Evolutionary conservation across 2,113 vertebrate genomes (phyloP).

Genomic region (Gymnarchus niloticus): DNA sequence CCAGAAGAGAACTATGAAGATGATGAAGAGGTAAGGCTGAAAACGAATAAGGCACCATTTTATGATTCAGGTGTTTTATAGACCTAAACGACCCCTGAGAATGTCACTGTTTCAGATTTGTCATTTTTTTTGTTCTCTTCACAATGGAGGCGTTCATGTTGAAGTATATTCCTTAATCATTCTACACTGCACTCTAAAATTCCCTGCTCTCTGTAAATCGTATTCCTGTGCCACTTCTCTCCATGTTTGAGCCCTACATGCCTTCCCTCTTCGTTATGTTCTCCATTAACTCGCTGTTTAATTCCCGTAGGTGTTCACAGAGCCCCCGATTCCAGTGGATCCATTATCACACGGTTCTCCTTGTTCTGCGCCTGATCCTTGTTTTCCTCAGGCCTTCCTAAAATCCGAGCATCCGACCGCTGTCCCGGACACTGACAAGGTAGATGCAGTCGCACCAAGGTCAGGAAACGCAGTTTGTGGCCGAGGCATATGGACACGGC

Average conservation of each 20-base stretch:
- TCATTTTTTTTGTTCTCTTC: neutral
- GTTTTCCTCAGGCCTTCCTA: neutral
- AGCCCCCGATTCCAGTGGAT: neutral
- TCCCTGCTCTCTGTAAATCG: neutral
- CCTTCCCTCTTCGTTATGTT: neutral
- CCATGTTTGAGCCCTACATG: neutral
- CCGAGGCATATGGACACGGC: no score
- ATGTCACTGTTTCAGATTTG: neutral
- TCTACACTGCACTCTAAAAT: neutral
- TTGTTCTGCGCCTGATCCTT: neutral
- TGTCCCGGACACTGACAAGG: constrained; percentile 51
- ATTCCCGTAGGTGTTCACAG: constrained; percentile 51
- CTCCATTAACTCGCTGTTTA: neutral
- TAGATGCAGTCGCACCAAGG: constrained; percentile 23
- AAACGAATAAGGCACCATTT: neutral
- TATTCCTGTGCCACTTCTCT: neutral
- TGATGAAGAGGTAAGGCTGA: constrained; percentile 15
- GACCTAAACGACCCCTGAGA: neutral
- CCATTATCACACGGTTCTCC: neutral
- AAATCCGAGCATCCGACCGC: constrained; percentile 43
- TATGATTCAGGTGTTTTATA: neutral
- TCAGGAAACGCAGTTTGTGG: no score
- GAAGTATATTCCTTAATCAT: neutral
- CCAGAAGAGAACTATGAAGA: constrained; percentile 14
- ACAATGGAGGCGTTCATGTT: neutral